phyloP scores from a whole-genome alignment of 2,113 vertebrate species.

The Bubalus kerabau region DNA sequence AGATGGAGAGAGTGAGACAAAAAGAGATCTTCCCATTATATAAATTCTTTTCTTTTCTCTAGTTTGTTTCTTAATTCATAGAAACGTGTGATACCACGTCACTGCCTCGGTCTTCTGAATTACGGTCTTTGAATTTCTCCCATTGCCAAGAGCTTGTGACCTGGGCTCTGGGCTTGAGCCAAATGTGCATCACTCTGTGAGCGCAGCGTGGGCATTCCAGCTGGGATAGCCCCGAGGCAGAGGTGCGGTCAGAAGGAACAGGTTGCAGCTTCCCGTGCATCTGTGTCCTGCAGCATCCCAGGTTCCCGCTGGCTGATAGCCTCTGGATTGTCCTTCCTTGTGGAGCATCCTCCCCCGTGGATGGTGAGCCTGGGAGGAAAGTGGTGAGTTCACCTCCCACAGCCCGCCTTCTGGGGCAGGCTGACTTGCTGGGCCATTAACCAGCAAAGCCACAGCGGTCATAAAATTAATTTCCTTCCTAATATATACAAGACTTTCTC shows the following conservation, averaged over 20 bases:
- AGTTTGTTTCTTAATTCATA: background rate
- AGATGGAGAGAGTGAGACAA: background rate
- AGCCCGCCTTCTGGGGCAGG: slow-evolving; percentile 13
- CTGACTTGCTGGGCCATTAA: slow-evolving; percentile 68
- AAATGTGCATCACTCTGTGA: rapidly evolving
- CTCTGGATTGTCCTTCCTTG: rapidly evolving
- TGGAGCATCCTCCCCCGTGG: background rate
- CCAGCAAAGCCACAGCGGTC: slow-evolving; percentile 72
- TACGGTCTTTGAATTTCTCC: background rate
- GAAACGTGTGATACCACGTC: background rate
- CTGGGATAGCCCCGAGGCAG: background rate
- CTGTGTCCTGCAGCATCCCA: background rate
- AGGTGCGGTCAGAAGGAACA: background rate
- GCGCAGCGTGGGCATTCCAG: rapidly evolving
- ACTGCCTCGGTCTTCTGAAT: background rate
- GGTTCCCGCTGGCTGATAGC: background rate
- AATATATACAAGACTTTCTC: slow-evolving; percentile 90
- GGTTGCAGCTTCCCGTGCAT: background rate
- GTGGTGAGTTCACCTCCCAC: background rate
- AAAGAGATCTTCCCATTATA: rapidly evolving
- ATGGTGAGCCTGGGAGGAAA: background rate
- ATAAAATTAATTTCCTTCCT: slow-evolving; percentile 89
- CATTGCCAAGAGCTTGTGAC: background rate
- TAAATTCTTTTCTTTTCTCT: background rate
- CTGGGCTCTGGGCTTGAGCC: background rate